Evolutionary conservation across 1,140 invertebrate genomes (phyloP).

Genomic region (Bombyx mori): ASM3026992v2 NC_085107.1:6107001-6107500

Average conservation of each 20-base stretch:
- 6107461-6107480: constrained; percentile 12
- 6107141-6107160: constrained; percentile 4
- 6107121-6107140: neutral
- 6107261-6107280: constrained; percentile 10
- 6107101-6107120: too few species aligned
- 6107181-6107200: neutral
- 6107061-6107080: too few species aligned
- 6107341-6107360: constrained; percentile 49
- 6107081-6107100: too few species aligned
- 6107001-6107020: constrained; percentile 2
- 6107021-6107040: neutral
- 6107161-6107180: neutral
- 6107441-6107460: too few species aligned
- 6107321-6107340: constrained; percentile 11
- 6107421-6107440: constrained; percentile 33
- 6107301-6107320: too few species aligned
- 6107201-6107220: too few species aligned
- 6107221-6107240: constrained; percentile 31
- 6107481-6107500: constrained; percentile 37
- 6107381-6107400: constrained; percentile 69
- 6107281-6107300: constrained; percentile 1
- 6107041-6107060: too few species aligned
- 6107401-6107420: constrained; percentile 31
- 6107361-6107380: constrained; percentile 72
- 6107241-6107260: constrained; percentile 8